These are phyloP conservation scores for Ophion slaviceki DNA, from an alignment of 2,888 invertebrate species.

Conservation along the genomic window DNA sequence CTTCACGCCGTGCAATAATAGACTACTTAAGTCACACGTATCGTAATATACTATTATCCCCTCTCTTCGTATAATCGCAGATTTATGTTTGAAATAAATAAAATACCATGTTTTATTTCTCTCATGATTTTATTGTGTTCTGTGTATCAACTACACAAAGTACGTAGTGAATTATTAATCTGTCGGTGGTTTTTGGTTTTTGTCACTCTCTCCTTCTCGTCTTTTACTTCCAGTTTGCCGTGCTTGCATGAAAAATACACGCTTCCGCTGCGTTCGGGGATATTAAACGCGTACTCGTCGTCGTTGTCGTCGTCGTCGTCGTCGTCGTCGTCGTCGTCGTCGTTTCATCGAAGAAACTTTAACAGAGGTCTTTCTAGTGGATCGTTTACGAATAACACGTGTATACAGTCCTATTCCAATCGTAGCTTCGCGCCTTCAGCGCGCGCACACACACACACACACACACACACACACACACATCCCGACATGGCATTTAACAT, in stretches of 20 bases:
- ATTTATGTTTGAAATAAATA: not conserved
- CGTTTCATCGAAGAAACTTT: not conserved
- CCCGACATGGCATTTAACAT: no score
- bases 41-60: no score
- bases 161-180: slow-evolving; percentile 78
- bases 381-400: not conserved
- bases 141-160: slow-evolving; percentile 77
- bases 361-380: no score
- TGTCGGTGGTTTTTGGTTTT: slow-evolving; percentile 68
- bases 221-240: not conserved
- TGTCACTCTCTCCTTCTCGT: not conserved
- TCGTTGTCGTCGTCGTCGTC: not conserved
- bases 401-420: no score
- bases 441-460: no score
- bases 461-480: no score
- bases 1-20: no score
- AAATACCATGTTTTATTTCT: slow-evolving; percentile 61
- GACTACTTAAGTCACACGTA: no score
- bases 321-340: not conserved
- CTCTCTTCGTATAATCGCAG: not conserved
- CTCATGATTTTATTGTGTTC: slow-evolving; percentile 75
- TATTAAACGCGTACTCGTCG: not conserved
- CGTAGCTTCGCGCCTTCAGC: no score
- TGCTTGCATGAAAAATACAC: not conserved
- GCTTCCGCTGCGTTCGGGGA: not conserved